Conservation (phyloP, 2,797 vertebrate genomes). For the Meriones psammophilus region DNA sequence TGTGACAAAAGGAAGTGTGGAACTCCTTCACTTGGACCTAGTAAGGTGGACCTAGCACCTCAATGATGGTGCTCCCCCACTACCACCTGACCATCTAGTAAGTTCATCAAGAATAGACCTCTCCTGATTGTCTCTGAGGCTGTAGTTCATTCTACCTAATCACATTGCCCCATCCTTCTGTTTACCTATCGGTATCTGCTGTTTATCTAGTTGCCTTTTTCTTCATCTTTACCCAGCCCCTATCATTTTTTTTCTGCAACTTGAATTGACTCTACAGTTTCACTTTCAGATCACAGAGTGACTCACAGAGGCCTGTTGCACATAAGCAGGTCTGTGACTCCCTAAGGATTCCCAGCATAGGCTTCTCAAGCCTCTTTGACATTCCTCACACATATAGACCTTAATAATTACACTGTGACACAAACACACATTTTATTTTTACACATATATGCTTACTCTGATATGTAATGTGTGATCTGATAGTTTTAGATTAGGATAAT, state of each 20-base stretch:
- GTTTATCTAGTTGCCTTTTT: not conserved
- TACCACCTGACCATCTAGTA: not conserved
- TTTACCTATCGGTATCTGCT: not conserved
- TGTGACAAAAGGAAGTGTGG: not conserved
- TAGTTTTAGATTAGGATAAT: not conserved
- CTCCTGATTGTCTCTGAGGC: not conserved
- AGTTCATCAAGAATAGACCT: not conserved
- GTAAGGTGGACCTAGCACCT: not conserved
- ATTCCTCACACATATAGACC: not conserved
- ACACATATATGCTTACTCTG: not conserved
- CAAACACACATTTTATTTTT: not conserved
- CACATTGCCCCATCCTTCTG: not conserved
- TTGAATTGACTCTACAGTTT: not conserved
- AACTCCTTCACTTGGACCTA: not conserved
- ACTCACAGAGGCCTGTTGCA: not conserved
- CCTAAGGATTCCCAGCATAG: not conserved
- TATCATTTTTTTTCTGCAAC: not conserved
- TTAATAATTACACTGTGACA: not conserved
- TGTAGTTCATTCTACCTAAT: no score
- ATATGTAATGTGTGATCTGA: not conserved
- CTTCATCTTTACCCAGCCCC: not conserved
- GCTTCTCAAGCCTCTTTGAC: not conserved
- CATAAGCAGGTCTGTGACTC: not conserved
- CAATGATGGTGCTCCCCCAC: no score
- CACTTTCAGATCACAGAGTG: not conserved